phyloP scores from a whole-genome alignment of 2,113 vertebrate species.

The Neotoma lepida region DNA sequence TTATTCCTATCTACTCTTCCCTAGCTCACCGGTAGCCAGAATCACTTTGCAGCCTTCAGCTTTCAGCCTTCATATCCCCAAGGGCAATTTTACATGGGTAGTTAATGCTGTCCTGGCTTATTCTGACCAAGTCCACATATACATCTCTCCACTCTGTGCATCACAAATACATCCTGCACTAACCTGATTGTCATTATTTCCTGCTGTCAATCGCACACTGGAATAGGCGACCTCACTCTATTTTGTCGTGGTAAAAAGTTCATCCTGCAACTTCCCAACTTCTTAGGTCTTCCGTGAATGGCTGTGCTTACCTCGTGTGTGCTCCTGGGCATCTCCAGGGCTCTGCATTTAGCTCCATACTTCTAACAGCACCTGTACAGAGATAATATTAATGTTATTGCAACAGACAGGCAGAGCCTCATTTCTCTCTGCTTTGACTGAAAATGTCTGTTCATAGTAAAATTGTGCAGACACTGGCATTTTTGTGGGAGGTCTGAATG shows the following conservation, averaged over 20 bases:
- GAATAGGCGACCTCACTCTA: background rate
- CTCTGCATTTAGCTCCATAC: conserved; percentile 67
- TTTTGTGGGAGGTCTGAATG: conserved; percentile 63
- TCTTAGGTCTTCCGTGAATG: conserved; percentile 69
- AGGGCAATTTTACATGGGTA: background rate
- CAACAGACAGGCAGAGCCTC: conserved; percentile 69
- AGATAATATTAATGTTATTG: conserved; percentile 74
- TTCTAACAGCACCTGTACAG: conserved; percentile 68
- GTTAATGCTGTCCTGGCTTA: conserved; percentile 29
- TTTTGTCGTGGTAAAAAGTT: conserved; percentile 74
- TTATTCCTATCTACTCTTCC: background rate
- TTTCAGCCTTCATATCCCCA: background rate
- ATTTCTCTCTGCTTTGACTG: conserved; percentile 72
- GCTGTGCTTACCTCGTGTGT: conserved; percentile 55
- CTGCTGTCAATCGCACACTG: conserved; percentile 59
- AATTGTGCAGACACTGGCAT: conserved; percentile 59
- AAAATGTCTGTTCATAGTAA: conserved; percentile 59
- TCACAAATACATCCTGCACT: background rate
- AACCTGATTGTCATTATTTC: conserved; percentile 39
- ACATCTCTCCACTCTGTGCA: background rate
- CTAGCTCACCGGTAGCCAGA: background rate
- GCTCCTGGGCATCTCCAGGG: conserved; percentile 77
- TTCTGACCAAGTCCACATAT: background rate
- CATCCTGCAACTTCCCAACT: conserved; percentile 50
- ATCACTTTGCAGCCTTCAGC: background rate